Conservation (phyloP, 2,797 vertebrate genomes). For the Chrysocyon brachyurus region DNA sequence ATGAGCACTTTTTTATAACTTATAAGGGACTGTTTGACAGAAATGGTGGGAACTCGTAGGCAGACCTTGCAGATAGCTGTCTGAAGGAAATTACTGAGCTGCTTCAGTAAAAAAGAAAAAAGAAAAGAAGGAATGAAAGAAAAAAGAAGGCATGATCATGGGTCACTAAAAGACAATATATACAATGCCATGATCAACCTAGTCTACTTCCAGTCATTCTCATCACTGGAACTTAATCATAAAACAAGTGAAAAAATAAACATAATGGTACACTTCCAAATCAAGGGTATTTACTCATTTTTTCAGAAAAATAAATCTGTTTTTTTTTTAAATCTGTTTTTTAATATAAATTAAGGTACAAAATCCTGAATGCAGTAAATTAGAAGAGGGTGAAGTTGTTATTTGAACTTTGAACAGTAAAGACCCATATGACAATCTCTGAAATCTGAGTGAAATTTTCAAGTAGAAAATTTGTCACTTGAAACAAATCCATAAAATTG, state of each 20-base stretch:
- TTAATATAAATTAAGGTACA: not conserved
- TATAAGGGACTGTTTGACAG: not conserved
- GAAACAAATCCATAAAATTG: not conserved
- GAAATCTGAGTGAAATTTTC: not conserved
- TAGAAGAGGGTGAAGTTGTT: not conserved
- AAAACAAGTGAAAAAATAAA: not conserved
- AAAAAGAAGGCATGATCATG: not conserved
- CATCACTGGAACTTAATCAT: not conserved
- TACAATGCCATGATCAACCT: not conserved
- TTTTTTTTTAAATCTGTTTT: not conserved
- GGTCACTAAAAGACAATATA: not conserved
- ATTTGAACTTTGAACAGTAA: constrained; percentile 32
- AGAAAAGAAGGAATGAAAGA: not conserved
- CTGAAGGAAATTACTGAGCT: not conserved
- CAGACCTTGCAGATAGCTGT: not conserved
- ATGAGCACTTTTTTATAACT: not conserved
- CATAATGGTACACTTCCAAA: not conserved
- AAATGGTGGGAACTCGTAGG: not conserved
- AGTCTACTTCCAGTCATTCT: not conserved
- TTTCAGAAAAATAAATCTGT: not conserved
- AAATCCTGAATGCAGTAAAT: not conserved
- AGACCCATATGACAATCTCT: not conserved
- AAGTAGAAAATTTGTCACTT: not conserved
- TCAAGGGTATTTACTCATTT: not conserved
- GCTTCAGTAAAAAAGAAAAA: not conserved